These are phyloP conservation scores for Tiliacea citrago DNA, from an alignment of 2,888 invertebrate species.

Conservation along the genomic window DNA sequence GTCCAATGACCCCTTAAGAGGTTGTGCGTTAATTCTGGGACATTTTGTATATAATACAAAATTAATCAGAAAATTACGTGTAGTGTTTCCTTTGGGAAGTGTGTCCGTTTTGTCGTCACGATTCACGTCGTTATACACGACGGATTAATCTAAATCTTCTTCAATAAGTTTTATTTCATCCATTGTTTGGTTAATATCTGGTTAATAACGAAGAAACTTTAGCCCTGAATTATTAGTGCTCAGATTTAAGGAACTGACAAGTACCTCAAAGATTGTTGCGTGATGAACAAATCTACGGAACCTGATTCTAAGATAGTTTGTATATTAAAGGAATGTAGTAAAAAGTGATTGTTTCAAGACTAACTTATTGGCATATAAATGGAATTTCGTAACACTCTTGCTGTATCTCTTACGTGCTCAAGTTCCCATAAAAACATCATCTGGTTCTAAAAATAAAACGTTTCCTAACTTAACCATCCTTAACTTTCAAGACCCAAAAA, in stretches of 20 bases:
- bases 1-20: no score
- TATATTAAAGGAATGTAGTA: no score
- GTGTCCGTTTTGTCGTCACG: no score
- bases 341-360: not conserved
- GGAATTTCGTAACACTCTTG: not conserved
- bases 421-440: not conserved
- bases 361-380: not conserved
- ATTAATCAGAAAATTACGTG: no score
- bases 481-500: slow-evolving; percentile 52
- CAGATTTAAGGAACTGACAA: not conserved
- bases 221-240: not conserved
- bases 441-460: slow-evolving; percentile 37
- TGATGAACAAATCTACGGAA: not conserved
- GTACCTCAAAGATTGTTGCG: not conserved
- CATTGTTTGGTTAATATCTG: not conserved
- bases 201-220: not conserved
- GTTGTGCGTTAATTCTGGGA: no score
- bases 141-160: no score
- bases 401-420: not conserved
- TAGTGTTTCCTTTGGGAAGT: no score
- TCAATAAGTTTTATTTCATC: no score
- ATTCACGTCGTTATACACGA: no score
- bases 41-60: no score
- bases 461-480: slow-evolving; percentile 8
- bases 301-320: not conserved